Evolutionary conservation across 2,113 vertebrate genomes (phyloP), one percentile per base, ranked within the genome.

Genomic region (Psittacula cyanocephala): DNA sequence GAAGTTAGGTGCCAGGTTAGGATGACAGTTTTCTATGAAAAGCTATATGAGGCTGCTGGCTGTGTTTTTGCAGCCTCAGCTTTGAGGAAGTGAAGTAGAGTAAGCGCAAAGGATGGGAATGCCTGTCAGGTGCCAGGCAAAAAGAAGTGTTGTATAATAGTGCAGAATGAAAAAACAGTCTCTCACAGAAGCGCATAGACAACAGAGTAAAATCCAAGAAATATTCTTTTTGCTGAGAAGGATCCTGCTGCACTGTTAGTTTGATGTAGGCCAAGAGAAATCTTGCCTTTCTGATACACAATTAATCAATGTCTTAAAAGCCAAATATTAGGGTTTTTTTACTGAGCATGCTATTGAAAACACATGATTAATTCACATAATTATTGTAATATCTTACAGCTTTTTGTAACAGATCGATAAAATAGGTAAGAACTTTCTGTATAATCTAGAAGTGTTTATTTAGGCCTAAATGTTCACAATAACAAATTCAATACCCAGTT

Each of bases 21-120:
- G 95, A 93, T 86, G 95, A 83, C 55, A 7, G 44, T 81, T 95
- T 96, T 95, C 94, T 94, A 89, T 82, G 55, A 86, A 96, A 95
- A 87, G 59, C 72, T 93, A 46, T 47, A 3, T 35, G 62, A 95
- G 87, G 57, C 93, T 94, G 87, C 89, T 97, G 97, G 94, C 91
- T 82, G 39, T 78, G 82, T 70, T 97, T 96, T 78, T 93, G 96
- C 94, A 67, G 41, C 76, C 87, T 97, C 92, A 86, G 91, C 94
- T 68, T 46, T 81, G 74, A 96, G 96, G 89, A 91, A 94, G 82
- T 88, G 43, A 91, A 94, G 82, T 88, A 39, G 92, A 95, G 80
- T 80, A 84, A 91, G 75, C 0, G 6, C 74, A 63, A 86, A 88
- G 43, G 65, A 81, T 80, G 96, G 67, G 92, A 93, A 84, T 86